Evolutionary conservation across 92 coral and sea anemone genomes (phyloP), one percentile per base, ranked within the genome.

Genomic region (Chrysogorgia sp.): DNA sequence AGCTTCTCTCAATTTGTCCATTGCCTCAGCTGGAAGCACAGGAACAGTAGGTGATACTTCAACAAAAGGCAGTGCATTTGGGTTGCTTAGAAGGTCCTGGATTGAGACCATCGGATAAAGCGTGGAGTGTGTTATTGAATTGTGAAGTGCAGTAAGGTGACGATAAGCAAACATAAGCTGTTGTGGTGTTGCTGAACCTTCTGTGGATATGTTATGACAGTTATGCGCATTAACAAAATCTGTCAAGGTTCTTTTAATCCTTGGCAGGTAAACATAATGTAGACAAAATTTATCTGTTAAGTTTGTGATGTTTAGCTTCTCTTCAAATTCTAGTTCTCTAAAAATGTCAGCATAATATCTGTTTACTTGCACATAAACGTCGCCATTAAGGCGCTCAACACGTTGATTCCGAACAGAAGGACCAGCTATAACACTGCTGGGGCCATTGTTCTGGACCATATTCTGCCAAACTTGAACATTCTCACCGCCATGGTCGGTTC

Each of bases 231-330:
- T 43, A 22, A 35, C 26, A 45, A 45, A 67, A 67, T 48, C 45
- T 8, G 57, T 5, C 35, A 67, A 31, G 32, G 58, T 20, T 68
- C 40, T 40, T 13, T 53, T 65, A 25, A 77, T 70, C 31, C 40
- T 58, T 77, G 63, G 71, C 34, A 77, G 62, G 57, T 53, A 59
- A 12, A 61, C 57, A 7, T 48, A 34, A 76, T 79, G 83, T 0
- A 79, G 34, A n/a, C 71, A 50, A 32, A 33, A 79, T 19, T 31
- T 67, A 60, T 79, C 69, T 10, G 62, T 10, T 31, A 40, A 26
- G 20, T 66, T 79, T 29, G 21, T 34, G 1, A 55, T 37, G 20
- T 66, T 50, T 17, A 79, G 56, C 10, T 35, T 29, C 2, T 55
- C 61, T 8, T 23, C 52, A 29, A 48, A 23, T 63, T 77, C 71